Evolutionary conservation across 2,888 invertebrate genomes (phyloP), one percentile per base, ranked within the genome.

Genomic region (Auanema freiburgensis): DNA sequence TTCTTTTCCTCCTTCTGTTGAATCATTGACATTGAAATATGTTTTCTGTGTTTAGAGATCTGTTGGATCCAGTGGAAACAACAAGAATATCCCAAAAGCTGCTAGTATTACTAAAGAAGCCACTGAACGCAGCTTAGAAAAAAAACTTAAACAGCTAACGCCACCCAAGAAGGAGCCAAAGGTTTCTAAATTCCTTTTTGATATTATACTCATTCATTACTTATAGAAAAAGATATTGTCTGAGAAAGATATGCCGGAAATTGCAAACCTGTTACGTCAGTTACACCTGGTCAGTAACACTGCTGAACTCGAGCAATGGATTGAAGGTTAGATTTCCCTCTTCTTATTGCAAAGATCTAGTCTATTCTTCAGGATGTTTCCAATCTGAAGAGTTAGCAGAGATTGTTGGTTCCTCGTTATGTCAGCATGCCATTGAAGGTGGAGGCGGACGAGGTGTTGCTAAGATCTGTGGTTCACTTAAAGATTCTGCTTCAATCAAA

Each of bases 341-440:
- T 59, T 53, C 12, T 33, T 3, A 25, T 23, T 50, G 23, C 46
- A 23, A 21, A 50, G 12, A 57, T 8, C 25, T 24, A 21, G n/a
- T 10, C 21, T 3, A 4, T 14, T 18, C 43, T 75, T 41, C 50
- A 75, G 79, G 75, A n/a, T 67, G 71, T 10, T 72, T 78, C 63
- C 70, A 71, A 42, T 66, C 74, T 24, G 74, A 70, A 40, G 69
- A 71, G n/a, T 56, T 72, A 0, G 79, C 78, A 12, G 70, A 69
- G 43, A 58, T 61, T 8, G 65, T 80, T 12, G 80, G 74, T 10
- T 72, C 69, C 16, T 67, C 71, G 0, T 66, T 80, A 12, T 75
- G 73, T 44, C 72, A 74, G n/a, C 73, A 77, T 63, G 77, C 80
- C 12, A 80, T 80, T 54, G 80, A 80, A 68, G 79, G 81, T 33